Percentiles rank a stretch among this genome's conserved stretches.
phyloP scores from a whole-genome alignment of 2,797 vertebrate species.

The Tolypeutes matacus region DNA sequence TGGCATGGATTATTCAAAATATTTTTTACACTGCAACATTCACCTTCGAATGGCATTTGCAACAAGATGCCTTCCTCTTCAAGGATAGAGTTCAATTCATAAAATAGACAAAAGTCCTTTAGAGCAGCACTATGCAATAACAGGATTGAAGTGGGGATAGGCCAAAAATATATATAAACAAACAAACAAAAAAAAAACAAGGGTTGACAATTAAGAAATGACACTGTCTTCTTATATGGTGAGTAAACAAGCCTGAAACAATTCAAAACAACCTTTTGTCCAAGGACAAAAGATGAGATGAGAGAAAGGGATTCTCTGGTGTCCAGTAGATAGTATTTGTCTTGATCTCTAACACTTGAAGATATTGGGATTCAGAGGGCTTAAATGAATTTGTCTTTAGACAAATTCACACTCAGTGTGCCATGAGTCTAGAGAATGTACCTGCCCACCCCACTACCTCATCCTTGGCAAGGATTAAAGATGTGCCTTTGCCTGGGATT shows the following conservation, averaged over 20 bases:
- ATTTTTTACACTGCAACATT: neutral
- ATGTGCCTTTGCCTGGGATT: neutral
- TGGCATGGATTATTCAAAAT: neutral
- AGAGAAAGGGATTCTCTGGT: neutral
- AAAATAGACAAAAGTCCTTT: slow-evolving; percentile 15
- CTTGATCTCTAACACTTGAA: neutral
- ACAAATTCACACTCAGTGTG: neutral
- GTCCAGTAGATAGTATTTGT: neutral
- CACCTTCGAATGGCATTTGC: neutral
- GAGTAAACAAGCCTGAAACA: neutral
- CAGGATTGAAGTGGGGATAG: neutral
- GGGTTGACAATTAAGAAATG: neutral
- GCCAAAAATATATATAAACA: too few relatives aligned
- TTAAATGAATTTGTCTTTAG: neutral
- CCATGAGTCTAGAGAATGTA: neutral
- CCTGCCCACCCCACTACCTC: neutral
- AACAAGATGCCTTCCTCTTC: neutral
- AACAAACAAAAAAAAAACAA: too few relatives aligned
- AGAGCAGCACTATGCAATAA: neutral
- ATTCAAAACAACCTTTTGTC: neutral
- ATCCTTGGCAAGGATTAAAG: neutral
- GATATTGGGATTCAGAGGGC: neutral
- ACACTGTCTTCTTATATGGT: neutral
- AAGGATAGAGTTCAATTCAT: neutral
- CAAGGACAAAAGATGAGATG: neutral